Evolutionary conservation across 2,113 vertebrate genomes (phyloP).

Genomic region (Brevimyrus niger): DNA sequence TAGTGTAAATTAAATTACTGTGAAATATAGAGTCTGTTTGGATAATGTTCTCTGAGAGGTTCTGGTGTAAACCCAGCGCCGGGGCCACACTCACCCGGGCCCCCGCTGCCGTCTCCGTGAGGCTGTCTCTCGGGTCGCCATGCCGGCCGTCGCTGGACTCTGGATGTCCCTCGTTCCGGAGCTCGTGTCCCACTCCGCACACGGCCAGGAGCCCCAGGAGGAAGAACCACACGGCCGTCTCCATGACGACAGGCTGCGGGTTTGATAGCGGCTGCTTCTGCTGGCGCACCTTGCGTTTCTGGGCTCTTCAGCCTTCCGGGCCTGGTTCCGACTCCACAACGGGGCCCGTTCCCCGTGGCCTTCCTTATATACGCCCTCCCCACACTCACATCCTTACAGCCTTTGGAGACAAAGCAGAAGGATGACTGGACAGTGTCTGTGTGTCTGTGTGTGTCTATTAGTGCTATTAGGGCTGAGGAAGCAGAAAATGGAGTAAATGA

Average conservation of each 20-base stretch:
- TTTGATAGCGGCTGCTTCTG: neutral
- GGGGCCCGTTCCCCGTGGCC: neutral
- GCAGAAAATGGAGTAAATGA: slow-evolving; percentile 31
- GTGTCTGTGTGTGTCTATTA: neutral
- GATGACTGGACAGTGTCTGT: neutral
- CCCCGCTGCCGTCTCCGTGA: slow-evolving; percentile 36
- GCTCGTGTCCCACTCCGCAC: slow-evolving; percentile 46
- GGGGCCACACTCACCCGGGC: slow-evolving; percentile 49
- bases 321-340: neutral
- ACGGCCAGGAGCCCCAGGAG: slow-evolving; percentile 49
- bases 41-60: neutral
- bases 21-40: neutral
- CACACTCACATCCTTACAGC: neutral
- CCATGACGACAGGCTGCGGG: slow-evolving; percentile 33
- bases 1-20: neutral
- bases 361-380: slow-evolving; percentile 11
- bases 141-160: slow-evolving; percentile 36
- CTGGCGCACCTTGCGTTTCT: neutral
- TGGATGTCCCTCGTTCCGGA: slow-evolving; percentile 40
- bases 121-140: slow-evolving; percentile 41
- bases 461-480: neutral
- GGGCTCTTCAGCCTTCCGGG: neutral
- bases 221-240: slow-evolving; percentile 44
- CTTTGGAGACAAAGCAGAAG: neutral
- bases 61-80: neutral